Evolutionary conservation across 2,888 invertebrate species (phyloP).

Genomic region (Apamea crenata): DNA sequence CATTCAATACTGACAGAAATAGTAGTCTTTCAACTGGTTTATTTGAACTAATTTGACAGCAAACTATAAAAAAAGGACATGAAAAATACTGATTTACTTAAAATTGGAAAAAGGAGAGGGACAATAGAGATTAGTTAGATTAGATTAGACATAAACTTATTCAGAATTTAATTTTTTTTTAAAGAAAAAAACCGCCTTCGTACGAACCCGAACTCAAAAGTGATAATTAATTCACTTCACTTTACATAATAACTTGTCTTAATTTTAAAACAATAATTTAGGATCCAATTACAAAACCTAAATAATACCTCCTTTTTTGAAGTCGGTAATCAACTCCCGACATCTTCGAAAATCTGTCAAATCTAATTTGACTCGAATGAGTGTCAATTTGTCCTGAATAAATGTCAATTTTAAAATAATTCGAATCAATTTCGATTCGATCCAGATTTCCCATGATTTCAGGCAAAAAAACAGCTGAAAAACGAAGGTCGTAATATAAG

Average conservation of each 20-base stretch:
- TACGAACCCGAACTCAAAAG: background rate
- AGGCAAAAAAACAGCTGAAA: background rate
- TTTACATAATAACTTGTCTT: background rate
- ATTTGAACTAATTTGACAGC: background rate
- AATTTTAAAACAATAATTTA: background rate
- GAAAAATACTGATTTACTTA: too few species aligned
- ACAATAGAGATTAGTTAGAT: too few species aligned
- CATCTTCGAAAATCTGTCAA: background rate
- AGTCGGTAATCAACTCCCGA: background rate
- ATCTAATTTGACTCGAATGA: slow-evolving; percentile 11
- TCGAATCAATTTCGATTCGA: slow-evolving; percentile 6
- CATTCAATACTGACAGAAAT: slow-evolving; percentile 16
- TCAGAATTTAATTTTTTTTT: too few species aligned
- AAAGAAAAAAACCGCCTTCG: too few species aligned
- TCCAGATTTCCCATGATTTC: slow-evolving; percentile 14
- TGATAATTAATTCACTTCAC: background rate
- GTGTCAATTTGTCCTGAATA: background rate
- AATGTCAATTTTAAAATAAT: background rate
- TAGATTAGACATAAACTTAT: too few species aligned
- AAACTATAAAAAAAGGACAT: background rate
- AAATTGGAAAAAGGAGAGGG: too few species aligned
- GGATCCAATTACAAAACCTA: background rate
- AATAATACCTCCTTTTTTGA: background rate
- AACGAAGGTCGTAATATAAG: too few species aligned
- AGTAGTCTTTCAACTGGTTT: background rate